Base-by-base conservation (phyloP, 2,888 invertebrate species). In the Euclidia mi region DNA sequence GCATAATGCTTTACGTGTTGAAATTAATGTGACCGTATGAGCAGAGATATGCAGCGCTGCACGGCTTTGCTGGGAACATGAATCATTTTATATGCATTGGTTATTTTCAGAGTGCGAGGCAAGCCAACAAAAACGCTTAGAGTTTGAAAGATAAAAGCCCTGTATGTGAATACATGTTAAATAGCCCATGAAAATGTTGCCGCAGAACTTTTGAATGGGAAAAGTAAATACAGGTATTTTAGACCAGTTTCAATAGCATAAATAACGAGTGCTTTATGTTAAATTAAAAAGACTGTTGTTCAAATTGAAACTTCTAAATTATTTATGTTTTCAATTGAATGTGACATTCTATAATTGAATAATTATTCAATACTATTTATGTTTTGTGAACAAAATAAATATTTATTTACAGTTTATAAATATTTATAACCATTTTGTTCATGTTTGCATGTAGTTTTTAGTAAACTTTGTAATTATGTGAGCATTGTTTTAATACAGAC, bases 51-150 rank as follows among this genome's bases (percentile, higher is more conserved):
- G 78, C 78, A 78, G 75, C 71, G 72, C 68, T 66, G 61, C 61
- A 79, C 72, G 35, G 56, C 52, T 56, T 82, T 80, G 80, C 55
- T 77, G 81, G 83, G 81, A 84, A 66, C 84, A 87, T 88, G 86
- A 85, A 90, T 89, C 87, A 90, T 89, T 89, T 86, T 85, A 79
- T 88, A 90, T 89, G 88, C 89, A 88, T 89, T 88, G 86, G 85
- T 81, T 87, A 85, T 86, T 83, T 84, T 74, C 71, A 69, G 76
- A 75, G 71, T 70, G 75, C 73, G 65, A 61, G 69, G 67, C 56
- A 68, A 64, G 60, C 58, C 64, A 78, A 79, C 75, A 80, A 79
- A 79, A 81, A 74, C 56, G 67, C 52, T 72, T 50, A 52, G 62
- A 56, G 62, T 68, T 55, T 65, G 60, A 55, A 68, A 79, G 82